These are phyloP conservation scores for Aphis gossypii DNA, from an alignment of 1,140 invertebrate genomes.

Conservation along the genomic window DNA sequence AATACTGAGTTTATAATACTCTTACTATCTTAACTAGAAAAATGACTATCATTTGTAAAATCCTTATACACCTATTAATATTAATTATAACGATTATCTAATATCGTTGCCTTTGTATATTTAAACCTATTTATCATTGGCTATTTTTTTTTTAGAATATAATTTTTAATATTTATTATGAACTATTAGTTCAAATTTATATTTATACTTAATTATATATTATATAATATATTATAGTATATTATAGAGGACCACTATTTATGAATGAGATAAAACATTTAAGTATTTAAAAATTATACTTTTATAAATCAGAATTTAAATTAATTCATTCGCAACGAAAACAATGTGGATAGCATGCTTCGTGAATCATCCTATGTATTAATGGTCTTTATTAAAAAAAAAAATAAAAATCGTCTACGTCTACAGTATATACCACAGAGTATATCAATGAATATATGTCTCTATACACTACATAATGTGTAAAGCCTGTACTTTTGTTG, in stretches of 20 bases:
- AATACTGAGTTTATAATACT: neutral
- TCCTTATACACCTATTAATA: neutral
- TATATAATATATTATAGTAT: too few relatives aligned
- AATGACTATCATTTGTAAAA: neutral
- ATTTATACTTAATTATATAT: too few relatives aligned
- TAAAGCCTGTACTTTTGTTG: neutral
- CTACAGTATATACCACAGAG: neutral
- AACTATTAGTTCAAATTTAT: neutral
- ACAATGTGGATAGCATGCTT: neutral
- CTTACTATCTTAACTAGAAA: neutral
- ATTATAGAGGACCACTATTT: neutral
- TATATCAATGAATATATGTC: too few relatives aligned
- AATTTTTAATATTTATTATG: neutral
- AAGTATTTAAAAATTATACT: neutral
- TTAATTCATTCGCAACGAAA: neutral
- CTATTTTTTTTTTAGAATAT: neutral
- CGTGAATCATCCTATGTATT: neutral
- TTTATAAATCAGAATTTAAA: neutral
- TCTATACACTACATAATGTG: neutral
- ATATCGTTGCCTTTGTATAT: neutral
- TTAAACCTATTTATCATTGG: neutral
- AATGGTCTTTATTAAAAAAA: neutral
- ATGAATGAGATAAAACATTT: neutral
- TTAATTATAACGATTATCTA: neutral
- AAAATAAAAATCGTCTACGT: neutral